Base-by-base conservation (phyloP, 2,797 vertebrate genomes). In the Pipistrellus nathusii region DNA sequence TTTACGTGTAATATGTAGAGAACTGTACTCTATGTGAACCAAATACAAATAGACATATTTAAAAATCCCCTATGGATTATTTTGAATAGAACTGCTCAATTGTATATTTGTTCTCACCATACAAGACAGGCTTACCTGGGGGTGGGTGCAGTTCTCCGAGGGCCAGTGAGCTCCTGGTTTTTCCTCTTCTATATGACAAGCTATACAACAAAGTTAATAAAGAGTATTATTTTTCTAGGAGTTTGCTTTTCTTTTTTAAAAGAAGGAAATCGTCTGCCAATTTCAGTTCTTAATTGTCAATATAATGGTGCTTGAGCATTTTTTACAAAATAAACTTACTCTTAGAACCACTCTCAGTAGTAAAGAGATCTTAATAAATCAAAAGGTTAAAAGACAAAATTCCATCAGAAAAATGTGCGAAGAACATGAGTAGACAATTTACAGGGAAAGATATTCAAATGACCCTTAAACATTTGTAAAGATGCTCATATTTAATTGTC, bases 211-310 rank as follows among this genome's bases (percentile, higher is more conserved):
- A 41, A 41, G 35, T 20, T 57, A 38, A 76, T 27, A 32, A 6
- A 88, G 35, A 66, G 4, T 25, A 76, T 38, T 69, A n/a, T 76
- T 66, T 72, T 44, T 44, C 21, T 53, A 83, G 12, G 6, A 4
- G 83, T 81, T 92, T 77, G 8, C n/a, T 86, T 30, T 21, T 73
- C 6, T 68, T 66, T 62, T 91, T 64, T 32, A 20, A 44, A 84
- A 32, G 8, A 44, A 72, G 30, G 27, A 78, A 77, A 85, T 68
- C 5, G 21, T 35, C 41, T 59, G 30, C 3, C 68, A 55, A 55
- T 53, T 94, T 85, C 23, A 89, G 8, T 73, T 81, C 17, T 94
- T 88, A 35, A 88, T 85, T 85, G 81, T 85, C 13, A 81, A 20
- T 41, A 64, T 48, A 25, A 76, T 68, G 38, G 71, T 82, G 4